A percentile compares a stretch with the other conserved stretches of the same genome.
Conservation (phyloP, 2,113 vertebrate genomes). For the Siphamia tubifer region DNA sequence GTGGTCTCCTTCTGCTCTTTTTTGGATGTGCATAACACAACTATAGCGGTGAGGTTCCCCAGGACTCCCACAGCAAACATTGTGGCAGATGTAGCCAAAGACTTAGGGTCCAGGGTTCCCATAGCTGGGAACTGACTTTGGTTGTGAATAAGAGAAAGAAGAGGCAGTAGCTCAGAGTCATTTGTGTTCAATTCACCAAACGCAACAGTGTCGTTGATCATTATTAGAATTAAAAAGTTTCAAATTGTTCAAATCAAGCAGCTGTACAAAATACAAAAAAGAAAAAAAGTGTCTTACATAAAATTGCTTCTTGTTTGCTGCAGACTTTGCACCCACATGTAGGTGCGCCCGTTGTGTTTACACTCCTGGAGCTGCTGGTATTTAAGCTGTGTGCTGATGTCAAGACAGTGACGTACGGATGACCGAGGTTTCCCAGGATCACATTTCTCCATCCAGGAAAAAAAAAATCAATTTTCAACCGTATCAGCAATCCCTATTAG, state of each 20-base stretch:
- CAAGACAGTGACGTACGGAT: conserved; percentile 56
- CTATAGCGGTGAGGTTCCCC: conserved; percentile 82
- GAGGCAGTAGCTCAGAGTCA: conserved; percentile 43
- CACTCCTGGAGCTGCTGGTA: conserved; percentile 23
- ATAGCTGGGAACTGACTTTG: conserved; percentile 58
- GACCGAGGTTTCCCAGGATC: conserved; percentile 22
- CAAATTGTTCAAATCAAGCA: too few relatives aligned
- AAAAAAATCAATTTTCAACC: not conserved
- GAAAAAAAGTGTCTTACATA: too few relatives aligned
- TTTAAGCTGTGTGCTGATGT: conserved; percentile 67
- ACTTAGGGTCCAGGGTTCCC: conserved; percentile 69
- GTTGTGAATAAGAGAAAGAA: conserved; percentile 40
- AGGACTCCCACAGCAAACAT: conserved; percentile 83
- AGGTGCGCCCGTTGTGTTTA: conserved; percentile 30
- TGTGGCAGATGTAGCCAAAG: conserved; percentile 78
- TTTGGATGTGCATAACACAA: conserved; percentile 80
- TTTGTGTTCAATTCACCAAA: conserved; percentile 56
- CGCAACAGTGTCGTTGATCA: conserved; percentile 62
- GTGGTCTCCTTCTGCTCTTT: conserved; percentile 84
- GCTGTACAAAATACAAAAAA: too few relatives aligned
- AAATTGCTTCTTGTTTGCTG: too few relatives aligned
- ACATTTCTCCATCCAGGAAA: not conserved
- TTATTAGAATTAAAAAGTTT: too few relatives aligned
- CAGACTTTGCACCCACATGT: not conserved
- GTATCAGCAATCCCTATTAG: too few relatives aligned